Evolutionary conservation across 2,113 vertebrate species (phyloP), one percentile per base, ranked within the genome.

Genomic region (Melozone crissalis): DNA sequence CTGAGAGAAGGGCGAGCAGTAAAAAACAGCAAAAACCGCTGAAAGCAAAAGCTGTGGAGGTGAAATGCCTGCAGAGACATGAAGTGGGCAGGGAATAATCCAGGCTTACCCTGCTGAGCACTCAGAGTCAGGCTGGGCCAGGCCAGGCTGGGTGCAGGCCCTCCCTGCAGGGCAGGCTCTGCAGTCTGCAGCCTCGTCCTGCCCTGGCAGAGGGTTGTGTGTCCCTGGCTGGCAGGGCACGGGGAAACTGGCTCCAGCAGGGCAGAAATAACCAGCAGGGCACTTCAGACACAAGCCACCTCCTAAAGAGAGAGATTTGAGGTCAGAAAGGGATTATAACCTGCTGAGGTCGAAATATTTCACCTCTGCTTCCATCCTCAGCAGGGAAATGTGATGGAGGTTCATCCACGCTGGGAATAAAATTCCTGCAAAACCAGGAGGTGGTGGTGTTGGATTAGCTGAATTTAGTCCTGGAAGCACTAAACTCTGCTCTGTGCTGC

Each of bases 221-320:
- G 95, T 98, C 24, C 99, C 99, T 1, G 97, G 93, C 24, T 97
- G 98, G 95, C 98, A 99, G 0, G 98, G 98, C 49, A 95, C 69
- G 6, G 98, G 98, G 54, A 98, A 95, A 39, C 82, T 97, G 49
- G 88, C 97, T 73, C 98, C 98, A 83, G 95, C 95, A 18, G 98
- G 98, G 83, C 98, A 99, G 96, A 98, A 99, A 95, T 98, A 98
- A 44, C 99, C 99, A 57, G 94, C 97, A 5, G 98, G 98, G 73
- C 98, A 99, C 97, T 97, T 98, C 54, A 98, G 88, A 93, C 98
- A 99, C 76, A 95, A 96, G 47, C 97, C 98, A 44, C 96, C 54
- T 95, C 98, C 99, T 97, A 24, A 57, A 61, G 33, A 88, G 17
- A 75, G 26, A 51, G 0, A 7, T 30, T 31, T 35, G 23, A 63